Base-by-base conservation (phyloP, 2,113 vertebrate genomes). In the Neotoma lepida region DNA sequence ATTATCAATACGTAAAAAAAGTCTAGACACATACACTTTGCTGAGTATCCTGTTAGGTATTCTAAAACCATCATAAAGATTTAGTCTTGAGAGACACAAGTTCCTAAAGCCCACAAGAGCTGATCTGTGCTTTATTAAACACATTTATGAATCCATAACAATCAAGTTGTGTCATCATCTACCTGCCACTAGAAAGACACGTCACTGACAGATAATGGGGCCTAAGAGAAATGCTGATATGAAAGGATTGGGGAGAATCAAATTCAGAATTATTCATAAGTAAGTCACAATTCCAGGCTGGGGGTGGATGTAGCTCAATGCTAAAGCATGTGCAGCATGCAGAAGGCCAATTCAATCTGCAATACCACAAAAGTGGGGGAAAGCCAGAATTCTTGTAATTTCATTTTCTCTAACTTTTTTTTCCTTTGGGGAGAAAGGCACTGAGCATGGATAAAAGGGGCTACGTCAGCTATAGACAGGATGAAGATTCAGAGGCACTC, bases 241-340 rank as follows among this genome's bases (percentile, higher is more conserved):
- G 30, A 80, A 94, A 95, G 63, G 49, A 78, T 74, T 33, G 58
- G n/a, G 30, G 82, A 94, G 14, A 81, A 71, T 64, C 82, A 74
- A 96, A 93, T 41, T 93, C 95, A 94, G 88, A 89, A 56, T 46
- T 87, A 93, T 63, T 77, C n/a, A 80, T 10, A 81, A 78, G 54
- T 74, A 63, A 71, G 63, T 51, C 77, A 88, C 39, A 87, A n/a
- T 87, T 94, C 10, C 93, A 71, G 56, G 54, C 41, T 63, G 30
- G 30, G 51, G 44, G 26, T 68, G 44, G 39, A 49, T n/a, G 13
- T 8, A 82, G 28, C 13, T 82, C 66, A 35, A 26, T 41, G 41
- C 12, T 93, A 41, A 9, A 44, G 18, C 26, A 49, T n/a, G 35
- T 74, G 56, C 18, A n/a, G 20, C 4, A n/a, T 5, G 20, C 30